phyloP scores from a whole-genome alignment of 2,888 invertebrate genomes.

The Alitta virens region DNA sequence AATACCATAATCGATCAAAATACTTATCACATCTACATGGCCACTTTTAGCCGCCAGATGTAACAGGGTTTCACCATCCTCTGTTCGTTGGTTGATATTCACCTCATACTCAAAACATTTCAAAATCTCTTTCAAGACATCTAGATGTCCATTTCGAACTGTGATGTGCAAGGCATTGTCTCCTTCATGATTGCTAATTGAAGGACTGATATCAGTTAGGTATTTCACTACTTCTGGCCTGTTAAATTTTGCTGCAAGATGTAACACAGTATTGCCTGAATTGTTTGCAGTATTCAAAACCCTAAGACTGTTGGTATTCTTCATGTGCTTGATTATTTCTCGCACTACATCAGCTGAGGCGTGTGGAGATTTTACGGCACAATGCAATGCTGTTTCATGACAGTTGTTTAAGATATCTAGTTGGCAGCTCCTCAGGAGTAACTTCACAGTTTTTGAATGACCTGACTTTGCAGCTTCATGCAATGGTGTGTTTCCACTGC shows the following conservation, averaged over 20 bases:
- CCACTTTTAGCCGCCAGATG: background rate
- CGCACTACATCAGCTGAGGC: background rate
- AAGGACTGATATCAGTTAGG: background rate
- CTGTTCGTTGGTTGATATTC: background rate
- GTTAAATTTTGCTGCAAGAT: background rate
- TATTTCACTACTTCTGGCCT: background rate
- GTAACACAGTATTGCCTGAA: slow-evolving; percentile 32
- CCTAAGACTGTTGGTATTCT: background rate
- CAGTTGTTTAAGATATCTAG: background rate
- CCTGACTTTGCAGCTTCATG: slow-evolving; percentile 47
- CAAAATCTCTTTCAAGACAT: too few relatives aligned
- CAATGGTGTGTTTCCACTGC: slow-evolving; percentile 43
- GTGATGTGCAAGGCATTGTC: slow-evolving; percentile 42
- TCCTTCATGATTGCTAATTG: slow-evolving; percentile 34
- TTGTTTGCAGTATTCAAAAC: slow-evolving; percentile 30
- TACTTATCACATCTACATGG: background rate
- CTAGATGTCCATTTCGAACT: slow-evolving; percentile 16
- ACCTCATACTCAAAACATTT: background rate
- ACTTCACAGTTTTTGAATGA: slow-evolving; percentile 32
- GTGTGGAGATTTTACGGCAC: background rate
- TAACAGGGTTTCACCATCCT: background rate
- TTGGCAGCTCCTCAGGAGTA: slow-evolving; percentile 26
- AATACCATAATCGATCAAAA: slow-evolving; percentile 23
- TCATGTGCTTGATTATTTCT: background rate
- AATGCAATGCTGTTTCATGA: background rate